These are phyloP conservation scores for Nymphicus hollandicus DNA, from an alignment of 2,113 vertebrate species.

Conservation along the genomic window DNA sequence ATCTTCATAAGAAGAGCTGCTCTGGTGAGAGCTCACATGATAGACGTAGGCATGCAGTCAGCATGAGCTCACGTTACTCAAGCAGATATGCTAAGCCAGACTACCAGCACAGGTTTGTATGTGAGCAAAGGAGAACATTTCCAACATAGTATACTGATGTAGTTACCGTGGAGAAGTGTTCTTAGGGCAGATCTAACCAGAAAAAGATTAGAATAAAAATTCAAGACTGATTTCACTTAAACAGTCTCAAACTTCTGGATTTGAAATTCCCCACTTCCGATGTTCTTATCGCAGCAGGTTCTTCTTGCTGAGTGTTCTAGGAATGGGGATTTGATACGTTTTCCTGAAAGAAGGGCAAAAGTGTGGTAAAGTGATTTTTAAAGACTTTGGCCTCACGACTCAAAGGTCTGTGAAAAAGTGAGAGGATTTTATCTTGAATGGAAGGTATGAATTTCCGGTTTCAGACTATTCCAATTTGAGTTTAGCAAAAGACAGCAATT, in stretches of 20 bases:
- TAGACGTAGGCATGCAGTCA: not conserved
- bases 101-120: not conserved
- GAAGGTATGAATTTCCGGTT: not conserved
- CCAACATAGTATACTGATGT: fast-evolving
- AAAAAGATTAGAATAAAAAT: not conserved
- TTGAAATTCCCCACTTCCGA: not conserved
- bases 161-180: not conserved
- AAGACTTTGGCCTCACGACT: conserved; percentile 4
- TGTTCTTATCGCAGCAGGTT: not conserved
- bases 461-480: not conserved
- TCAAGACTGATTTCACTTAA: not conserved
- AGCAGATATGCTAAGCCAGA: not conserved
- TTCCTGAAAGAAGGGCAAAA: conserved; percentile 35
- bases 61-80: not conserved
- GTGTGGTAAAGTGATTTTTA: conserved; percentile 36
- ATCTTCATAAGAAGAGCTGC: not conserved
- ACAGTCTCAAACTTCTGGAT: not conserved
- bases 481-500: not conserved
- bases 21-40: not conserved
- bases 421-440: conserved; percentile 2
- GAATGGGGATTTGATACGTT: not conserved
- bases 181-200: not conserved
- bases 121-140: not conserved
- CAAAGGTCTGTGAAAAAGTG: conserved; percentile 3
- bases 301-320: not conserved